Evolutionary conservation across 2,797 vertebrate genomes (phyloP).

Genomic region (Poecile montanus): DNA sequence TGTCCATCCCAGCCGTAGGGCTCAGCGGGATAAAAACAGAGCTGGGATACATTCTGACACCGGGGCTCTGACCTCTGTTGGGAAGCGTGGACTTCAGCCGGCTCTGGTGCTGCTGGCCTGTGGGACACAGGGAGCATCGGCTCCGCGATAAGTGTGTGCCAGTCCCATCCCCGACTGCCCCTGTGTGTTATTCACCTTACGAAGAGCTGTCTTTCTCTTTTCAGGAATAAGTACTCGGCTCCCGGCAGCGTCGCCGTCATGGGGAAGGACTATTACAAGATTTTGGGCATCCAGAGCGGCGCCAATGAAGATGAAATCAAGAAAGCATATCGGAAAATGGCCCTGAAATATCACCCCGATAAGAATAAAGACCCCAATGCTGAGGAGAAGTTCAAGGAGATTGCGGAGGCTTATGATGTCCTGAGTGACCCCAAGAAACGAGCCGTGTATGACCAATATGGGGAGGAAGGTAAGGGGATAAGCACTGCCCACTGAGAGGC

Average conservation of each 20-base stretch:
- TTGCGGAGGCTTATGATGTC: conserved; percentile 97
- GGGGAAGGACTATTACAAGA: conserved; percentile 99
- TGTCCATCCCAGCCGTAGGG: not conserved
- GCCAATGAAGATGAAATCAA: conserved; percentile 98
- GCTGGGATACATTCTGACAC: not conserved
- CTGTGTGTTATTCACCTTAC: not conserved
- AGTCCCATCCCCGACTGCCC: fast-evolving
- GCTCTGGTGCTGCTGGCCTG: conserved; percentile 18
- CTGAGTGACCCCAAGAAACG: conserved; percentile 97
- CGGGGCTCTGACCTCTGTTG: not conserved
- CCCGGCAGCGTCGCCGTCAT: conserved; percentile 81
- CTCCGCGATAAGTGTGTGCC: not conserved
- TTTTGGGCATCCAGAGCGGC: conserved; percentile 90
- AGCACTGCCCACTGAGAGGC: fast-evolving
- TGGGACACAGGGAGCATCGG: not conserved
- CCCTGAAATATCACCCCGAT: conserved; percentile 95
- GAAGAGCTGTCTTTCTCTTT: conserved; percentile 53
- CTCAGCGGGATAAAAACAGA: not conserved
- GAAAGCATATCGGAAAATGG: conserved; percentile 97
- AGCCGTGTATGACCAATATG: conserved; percentile 93
- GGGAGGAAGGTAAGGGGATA: conserved; percentile 91
- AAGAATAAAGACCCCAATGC: conserved; percentile 96
- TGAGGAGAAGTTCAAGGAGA: conserved; percentile 98
- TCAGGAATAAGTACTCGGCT: conserved; percentile 79
- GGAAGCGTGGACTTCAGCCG: not conserved